phyloP scores from a whole-genome alignment of 2,888 invertebrate genomes.

The Lithophane leautieri region DNA sequence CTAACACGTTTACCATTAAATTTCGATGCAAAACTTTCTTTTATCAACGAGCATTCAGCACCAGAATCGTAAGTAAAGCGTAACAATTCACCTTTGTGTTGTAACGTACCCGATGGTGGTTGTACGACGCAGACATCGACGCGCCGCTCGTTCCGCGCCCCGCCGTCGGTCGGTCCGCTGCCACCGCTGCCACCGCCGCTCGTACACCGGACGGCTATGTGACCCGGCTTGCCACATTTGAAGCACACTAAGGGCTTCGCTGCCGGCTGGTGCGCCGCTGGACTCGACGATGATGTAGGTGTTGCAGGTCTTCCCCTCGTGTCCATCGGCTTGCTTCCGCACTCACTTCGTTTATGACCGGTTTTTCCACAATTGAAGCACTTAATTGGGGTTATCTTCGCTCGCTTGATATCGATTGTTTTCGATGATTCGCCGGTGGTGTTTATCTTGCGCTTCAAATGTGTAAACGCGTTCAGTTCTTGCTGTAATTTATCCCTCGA shows the following conservation, averaged over 20 bases:
- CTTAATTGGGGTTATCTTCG: background rate
- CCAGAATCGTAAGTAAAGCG: too few species aligned
- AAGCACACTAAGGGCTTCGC: background rate
- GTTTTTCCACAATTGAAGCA: background rate
- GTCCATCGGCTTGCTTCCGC: background rate
- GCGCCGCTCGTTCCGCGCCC: too few species aligned
- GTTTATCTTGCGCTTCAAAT: background rate
- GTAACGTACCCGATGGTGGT: too few species aligned
- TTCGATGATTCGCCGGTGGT: background rate
- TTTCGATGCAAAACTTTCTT: too few species aligned
- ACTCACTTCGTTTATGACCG: background rate
- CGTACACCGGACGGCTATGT: too few species aligned
- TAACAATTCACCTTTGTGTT: too few species aligned
- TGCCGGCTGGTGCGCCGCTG: background rate
- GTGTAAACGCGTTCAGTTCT: background rate
- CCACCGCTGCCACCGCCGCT: too few species aligned
- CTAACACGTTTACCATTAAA: too few species aligned
- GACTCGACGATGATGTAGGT: background rate
- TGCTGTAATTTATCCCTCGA: too few species aligned
- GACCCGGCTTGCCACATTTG: constrained; percentile 2
- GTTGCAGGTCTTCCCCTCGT: background rate
- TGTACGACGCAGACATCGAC: too few species aligned
- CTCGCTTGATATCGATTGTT: background rate
- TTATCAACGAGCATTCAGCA: too few species aligned
- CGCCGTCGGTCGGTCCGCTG: too few species aligned